Conservation (phyloP, 1,140 invertebrate species). For the Meloidogyne exigua region DNA sequence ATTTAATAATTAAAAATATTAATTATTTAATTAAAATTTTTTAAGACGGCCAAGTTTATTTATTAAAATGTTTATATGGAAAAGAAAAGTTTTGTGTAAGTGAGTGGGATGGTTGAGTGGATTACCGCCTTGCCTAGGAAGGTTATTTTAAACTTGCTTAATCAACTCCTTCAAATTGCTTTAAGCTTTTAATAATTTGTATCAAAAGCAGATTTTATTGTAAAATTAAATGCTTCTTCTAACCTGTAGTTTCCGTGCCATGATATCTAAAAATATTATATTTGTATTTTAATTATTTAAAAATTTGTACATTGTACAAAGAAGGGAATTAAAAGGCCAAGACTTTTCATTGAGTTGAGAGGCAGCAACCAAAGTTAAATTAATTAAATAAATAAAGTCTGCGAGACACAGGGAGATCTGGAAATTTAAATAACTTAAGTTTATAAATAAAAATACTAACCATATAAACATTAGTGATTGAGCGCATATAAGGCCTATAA, state of each 20-base stretch:
- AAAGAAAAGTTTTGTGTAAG: no score
- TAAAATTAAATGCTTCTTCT: no score
- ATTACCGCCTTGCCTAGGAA: no score
- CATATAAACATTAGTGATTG: slow-evolving; percentile 63
- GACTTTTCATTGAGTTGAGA: slow-evolving; percentile 62
- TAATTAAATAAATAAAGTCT: slow-evolving; percentile 60
- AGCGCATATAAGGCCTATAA: slow-evolving; percentile 57
- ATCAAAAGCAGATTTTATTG: no score
- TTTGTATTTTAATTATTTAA: not conserved
- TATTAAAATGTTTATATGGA: no score
- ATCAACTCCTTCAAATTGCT: no score
- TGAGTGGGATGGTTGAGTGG: no score
- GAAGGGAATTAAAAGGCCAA: slow-evolving; percentile 57
- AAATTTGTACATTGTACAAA: slow-evolving; percentile 50
- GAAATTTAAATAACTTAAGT: slow-evolving; percentile 12
- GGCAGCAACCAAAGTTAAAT: slow-evolving; percentile 59
- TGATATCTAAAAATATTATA: slow-evolving; percentile 27
- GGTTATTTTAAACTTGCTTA: no score
- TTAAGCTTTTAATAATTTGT: no score
- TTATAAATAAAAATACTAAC: slow-evolving; percentile 9
- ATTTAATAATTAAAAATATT: no score
- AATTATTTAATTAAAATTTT: no score
- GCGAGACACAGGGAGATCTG: slow-evolving; percentile 60
- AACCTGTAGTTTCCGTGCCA: slow-evolving; percentile 39
- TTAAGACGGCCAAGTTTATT: no score